Percentiles rank a stretch among this genome's conserved stretches.
Conservation (phyloP, 2,888 invertebrate species). For the Emmelina monodactyla region DNA sequence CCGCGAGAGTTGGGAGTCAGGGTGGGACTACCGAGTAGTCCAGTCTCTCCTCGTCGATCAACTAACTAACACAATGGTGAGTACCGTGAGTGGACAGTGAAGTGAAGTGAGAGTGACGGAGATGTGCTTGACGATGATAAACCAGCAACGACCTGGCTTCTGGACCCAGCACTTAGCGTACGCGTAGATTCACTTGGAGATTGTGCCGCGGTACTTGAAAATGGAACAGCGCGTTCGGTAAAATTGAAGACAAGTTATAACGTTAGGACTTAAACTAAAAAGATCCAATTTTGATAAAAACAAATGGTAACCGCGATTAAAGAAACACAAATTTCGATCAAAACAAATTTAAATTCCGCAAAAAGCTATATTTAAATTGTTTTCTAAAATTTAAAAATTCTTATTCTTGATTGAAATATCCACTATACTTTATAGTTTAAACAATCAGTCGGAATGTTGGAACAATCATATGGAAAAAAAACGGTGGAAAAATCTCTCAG, state of each 20-base stretch:
- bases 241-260: no score
- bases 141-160: no score
- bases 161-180: no score
- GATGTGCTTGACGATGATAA: slow-evolving; percentile 8
- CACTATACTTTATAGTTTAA: no score
- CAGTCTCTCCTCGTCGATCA: slow-evolving; percentile 61
- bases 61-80: slow-evolving; percentile 60
- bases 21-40: slow-evolving; percentile 60
- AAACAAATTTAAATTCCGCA: background rate
- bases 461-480: slow-evolving; percentile 11
- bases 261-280: no score
- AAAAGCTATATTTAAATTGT: slow-evolving; percentile 5
- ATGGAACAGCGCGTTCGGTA: no score
- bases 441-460: slow-evolving; percentile 3
- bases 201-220: no score
- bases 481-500: slow-evolving; percentile 1
- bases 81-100: slow-evolving; percentile 27
- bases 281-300: no score
- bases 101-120: slow-evolving; percentile 14
- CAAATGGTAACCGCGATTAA: no score
- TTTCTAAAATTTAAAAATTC: background rate
- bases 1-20: slow-evolving; percentile 52
- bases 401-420: background rate
- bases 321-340: no score
- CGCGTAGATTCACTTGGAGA: no score